Base-by-base conservation (phyloP, 2,888 invertebrate genomes). In the Zhuqinia jingwanae region DNA sequence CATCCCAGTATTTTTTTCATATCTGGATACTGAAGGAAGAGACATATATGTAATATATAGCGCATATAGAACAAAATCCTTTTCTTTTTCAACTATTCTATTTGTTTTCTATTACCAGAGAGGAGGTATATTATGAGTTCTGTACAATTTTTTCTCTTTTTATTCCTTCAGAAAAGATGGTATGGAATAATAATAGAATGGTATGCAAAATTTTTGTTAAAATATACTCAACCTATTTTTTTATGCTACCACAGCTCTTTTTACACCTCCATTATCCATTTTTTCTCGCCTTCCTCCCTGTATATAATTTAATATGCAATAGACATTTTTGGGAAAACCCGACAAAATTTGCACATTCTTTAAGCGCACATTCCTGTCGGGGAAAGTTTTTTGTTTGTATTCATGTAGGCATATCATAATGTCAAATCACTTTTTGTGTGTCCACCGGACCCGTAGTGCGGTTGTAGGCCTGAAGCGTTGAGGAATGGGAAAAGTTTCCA, bases 381-480 rank as follows among this genome's bases (percentile, higher is more conserved):
- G 8, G 8, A 36, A 36, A 36, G 5, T 8, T 60, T 60, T 30
- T 60, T 25, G 27, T 60, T 25, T 60, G 6, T 60, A 60, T 63
- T 63, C n/a, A 27, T 36, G 22, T 30, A 50, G 73, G 27, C 73
- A 73, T 81, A 70, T 58, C n/a, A 70, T 79, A 81, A n/a, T n/a
- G n/a, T n/a, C n/a, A n/a, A n/a, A 82, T 82, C 73, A 73, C 81
- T 36, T 36, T 82, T 82, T 73, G 73, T 73, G 36, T 65, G 65
- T 20, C 36, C 65, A 65, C 6, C 65, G 42, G 20, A 36, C 3
- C 65, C 65, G 20, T 65, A 6, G 17, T 17, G 36, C 65, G 60
- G 11, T 27, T n/a, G 60, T 63, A 13, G 58, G 81, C 73, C 73
- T 60, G 60, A 56, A 82, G 81, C 73, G 58, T 58, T 17, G 36